Conservation (phyloP, 1,140 invertebrate species). For the Globodera ellingtonae region DNA sequence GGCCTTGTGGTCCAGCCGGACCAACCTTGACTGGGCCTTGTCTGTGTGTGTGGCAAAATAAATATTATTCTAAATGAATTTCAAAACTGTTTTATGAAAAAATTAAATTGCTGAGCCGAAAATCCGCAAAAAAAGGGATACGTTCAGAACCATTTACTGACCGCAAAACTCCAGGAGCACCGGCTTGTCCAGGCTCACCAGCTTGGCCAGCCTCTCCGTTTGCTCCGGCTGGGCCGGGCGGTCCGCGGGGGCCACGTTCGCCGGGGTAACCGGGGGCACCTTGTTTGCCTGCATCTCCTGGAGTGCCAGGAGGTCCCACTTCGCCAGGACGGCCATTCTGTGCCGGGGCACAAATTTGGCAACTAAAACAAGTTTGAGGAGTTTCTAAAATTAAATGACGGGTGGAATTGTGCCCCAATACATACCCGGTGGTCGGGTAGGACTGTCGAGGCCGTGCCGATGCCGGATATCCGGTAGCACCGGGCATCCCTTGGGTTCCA, state of each 20-base stretch:
- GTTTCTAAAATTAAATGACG: neutral
- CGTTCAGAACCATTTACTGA: neutral
- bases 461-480: conserved; percentile 6
- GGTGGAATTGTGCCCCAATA: neutral
- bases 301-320: conserved; percentile 16
- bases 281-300: neutral
- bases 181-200: conserved; percentile 20
- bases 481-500: neutral
- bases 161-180: neutral
- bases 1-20: conserved; percentile 11
- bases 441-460: neutral
- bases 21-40: neutral
- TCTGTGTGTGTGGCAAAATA: conserved; percentile 1
- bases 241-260: neutral
- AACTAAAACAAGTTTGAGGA: conserved; percentile 2
- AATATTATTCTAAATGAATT: neutral
- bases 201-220: conserved; percentile 13
- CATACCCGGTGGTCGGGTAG: neutral
- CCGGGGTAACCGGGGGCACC: neutral
- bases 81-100: neutral
- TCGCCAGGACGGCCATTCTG: conserved; percentile 11
- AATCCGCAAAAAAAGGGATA: too few species aligned
- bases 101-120: too few species aligned
- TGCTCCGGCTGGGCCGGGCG: neutral
- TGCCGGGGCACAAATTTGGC: conserved; percentile 22